Evolutionary conservation across 1,140 invertebrate genomes (phyloP).

Genomic region (Pantala flavescens): DNA sequence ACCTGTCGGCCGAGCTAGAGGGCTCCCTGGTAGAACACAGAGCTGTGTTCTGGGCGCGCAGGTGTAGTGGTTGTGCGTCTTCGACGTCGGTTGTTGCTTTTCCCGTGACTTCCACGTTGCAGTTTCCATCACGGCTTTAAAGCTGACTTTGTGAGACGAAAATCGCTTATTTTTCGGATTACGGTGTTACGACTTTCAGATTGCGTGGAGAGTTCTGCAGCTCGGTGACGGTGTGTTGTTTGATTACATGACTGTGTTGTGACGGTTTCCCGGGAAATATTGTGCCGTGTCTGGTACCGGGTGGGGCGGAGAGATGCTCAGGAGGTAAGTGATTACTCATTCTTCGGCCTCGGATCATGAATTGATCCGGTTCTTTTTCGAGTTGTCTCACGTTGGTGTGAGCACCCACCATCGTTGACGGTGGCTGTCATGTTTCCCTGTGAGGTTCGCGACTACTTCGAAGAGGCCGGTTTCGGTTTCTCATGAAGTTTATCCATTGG

Average conservation of each 20-base stretch:
- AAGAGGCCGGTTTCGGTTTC: no score
- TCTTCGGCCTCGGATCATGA: not conserved
- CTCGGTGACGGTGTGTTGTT: not conserved
- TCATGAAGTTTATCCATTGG: no score
- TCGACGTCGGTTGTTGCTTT: not conserved
- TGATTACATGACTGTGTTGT: constrained; percentile 9
- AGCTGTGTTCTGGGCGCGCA: constrained; percentile 1
- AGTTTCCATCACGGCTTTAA: not conserved
- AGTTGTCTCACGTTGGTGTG: not conserved
- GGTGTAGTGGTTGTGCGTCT: not conserved
- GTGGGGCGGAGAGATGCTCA: not conserved
- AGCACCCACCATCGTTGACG: not conserved
- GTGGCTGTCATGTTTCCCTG: no score
- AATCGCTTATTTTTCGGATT: not conserved
- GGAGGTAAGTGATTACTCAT: not conserved
- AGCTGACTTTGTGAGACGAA: not conserved
- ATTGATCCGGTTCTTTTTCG: not conserved
- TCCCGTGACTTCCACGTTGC: not conserved
- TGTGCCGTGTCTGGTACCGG: constrained; percentile 6
- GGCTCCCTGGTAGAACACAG: constrained; percentile 2
- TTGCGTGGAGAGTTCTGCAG: not conserved
- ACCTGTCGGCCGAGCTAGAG: not conserved
- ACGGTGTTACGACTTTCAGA: not conserved
- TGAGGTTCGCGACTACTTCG: no score
- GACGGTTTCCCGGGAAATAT: constrained; percentile 4